phyloP scores from a whole-genome alignment of 2,113 vertebrate species.

The Porphyrio hochstetteri region DNA sequence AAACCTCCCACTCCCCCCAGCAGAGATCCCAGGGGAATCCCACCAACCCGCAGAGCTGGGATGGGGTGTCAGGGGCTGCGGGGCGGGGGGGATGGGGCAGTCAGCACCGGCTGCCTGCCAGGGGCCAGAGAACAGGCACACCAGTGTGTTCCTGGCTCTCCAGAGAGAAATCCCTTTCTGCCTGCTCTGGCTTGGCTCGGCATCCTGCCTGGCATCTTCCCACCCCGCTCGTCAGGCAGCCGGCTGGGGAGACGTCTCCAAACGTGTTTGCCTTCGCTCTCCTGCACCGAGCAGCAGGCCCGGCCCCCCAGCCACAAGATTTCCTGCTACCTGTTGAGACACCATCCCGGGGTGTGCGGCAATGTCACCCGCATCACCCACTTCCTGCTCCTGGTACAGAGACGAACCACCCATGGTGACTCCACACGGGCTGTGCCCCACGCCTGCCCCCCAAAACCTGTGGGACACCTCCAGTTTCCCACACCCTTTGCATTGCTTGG shows the following conservation, averaged over 20 bases:
- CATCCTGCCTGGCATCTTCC: background rate
- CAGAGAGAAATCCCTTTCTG: background rate
- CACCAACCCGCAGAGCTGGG: background rate
- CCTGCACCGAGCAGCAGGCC: background rate
- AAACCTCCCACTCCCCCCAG: background rate
- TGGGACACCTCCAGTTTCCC: background rate
- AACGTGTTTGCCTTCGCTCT: background rate
- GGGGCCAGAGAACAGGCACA: accelerated
- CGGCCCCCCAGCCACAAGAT: background rate
- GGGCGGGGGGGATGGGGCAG: background rate
- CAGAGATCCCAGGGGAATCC: background rate
- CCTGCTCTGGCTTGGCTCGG: accelerated
- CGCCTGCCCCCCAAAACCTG: background rate
- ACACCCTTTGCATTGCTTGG: background rate
- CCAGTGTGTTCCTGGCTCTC: background rate
- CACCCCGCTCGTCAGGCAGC: background rate
- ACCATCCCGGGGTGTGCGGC: accelerated
- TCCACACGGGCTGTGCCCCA: accelerated
- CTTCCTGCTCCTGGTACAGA: background rate
- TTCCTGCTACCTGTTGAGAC: constrained; percentile 55
- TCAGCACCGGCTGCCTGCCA: background rate
- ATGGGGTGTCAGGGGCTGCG: background rate
- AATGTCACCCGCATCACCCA: background rate
- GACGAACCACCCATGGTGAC: accelerated
- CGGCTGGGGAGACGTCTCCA: accelerated